Evolutionary conservation across 2,113 vertebrate genomes (phyloP).

Genomic region (Pandion haliaetus): DNA sequence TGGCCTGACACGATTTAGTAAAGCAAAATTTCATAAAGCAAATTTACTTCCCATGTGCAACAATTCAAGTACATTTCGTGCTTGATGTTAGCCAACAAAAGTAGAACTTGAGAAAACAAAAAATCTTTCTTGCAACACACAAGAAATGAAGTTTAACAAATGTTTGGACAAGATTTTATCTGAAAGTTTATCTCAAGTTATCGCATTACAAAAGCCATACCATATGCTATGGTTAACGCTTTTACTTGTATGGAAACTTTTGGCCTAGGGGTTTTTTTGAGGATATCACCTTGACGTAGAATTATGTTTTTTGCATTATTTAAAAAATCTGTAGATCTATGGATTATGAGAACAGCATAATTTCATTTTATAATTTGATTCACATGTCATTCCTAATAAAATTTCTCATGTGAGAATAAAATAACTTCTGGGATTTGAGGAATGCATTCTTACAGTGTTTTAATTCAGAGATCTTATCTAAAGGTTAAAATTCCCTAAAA

Average conservation of each 20-base stretch:
- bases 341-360: neutral
- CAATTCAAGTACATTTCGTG: neutral
- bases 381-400: neutral
- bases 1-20: neutral
- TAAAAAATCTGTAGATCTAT: neutral
- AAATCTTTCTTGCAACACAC: neutral
- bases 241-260: neutral
- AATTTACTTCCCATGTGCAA: neutral
- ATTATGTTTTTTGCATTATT: neutral
- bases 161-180: neutral
- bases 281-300: neutral
- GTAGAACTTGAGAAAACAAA: neutral
- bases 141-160: neutral
- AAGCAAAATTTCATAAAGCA: neutral
- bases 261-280: fast-evolving
- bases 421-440: neutral
- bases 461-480: neutral
- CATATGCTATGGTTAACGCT: neutral
- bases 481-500: neutral
- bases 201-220: neutral
- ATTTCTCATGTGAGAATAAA: neutral
- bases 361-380: neutral
- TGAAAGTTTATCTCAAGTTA: neutral
- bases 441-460: neutral
- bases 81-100: neutral